A percentile compares a stretch with the other conserved stretches of the same genome.
Evolutionary conservation across 2,797 vertebrate genomes (phyloP).

Genomic region (Triplophysa yarkandensis): DNA sequence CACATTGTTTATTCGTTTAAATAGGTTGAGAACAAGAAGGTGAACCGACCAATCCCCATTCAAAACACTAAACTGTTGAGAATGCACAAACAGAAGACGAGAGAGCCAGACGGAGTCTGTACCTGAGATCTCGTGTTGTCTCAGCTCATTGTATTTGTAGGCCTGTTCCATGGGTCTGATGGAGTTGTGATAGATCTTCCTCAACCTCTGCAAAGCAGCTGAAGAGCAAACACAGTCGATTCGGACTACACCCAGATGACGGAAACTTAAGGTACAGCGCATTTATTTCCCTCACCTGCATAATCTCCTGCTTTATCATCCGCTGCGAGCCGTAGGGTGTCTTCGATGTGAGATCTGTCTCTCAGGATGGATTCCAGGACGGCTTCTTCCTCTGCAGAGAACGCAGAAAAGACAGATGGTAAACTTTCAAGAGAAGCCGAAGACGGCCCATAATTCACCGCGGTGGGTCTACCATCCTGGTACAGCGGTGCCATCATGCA

Average conservation of each 20-base stretch:
- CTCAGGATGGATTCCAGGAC: constrained; percentile 74
- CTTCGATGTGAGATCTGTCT: constrained; percentile 94
- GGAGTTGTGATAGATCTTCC: constrained; percentile 92
- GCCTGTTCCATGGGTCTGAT: constrained; percentile 97
- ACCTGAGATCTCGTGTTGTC: constrained; percentile 99
- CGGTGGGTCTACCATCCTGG: too few species aligned
- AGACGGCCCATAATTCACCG: neutral
- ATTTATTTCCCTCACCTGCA: constrained; percentile 78
- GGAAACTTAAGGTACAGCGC: too few species aligned
- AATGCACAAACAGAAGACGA: neutral
- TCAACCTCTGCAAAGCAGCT: constrained; percentile 87
- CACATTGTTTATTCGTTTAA: too few species aligned
- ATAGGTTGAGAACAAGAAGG: too few species aligned
- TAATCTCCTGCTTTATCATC: constrained; percentile 87
- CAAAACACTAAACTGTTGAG: constrained; percentile 53
- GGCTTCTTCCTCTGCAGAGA: constrained; percentile 79
- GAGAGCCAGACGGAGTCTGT: constrained; percentile 38
- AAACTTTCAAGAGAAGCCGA: constrained; percentile 1
- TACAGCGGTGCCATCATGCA: too few species aligned
- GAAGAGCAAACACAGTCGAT: neutral
- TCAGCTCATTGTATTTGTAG: constrained; percentile 96
- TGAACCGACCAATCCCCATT: constrained; percentile 7
- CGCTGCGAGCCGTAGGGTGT: constrained; percentile 87
- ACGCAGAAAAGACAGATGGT: constrained; percentile 28
- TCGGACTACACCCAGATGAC: too few species aligned